Evolutionary conservation across 1,140 invertebrate genomes (phyloP), one percentile per base, ranked within the genome.

Genomic region (Neotoxoptera formosana): DNA sequence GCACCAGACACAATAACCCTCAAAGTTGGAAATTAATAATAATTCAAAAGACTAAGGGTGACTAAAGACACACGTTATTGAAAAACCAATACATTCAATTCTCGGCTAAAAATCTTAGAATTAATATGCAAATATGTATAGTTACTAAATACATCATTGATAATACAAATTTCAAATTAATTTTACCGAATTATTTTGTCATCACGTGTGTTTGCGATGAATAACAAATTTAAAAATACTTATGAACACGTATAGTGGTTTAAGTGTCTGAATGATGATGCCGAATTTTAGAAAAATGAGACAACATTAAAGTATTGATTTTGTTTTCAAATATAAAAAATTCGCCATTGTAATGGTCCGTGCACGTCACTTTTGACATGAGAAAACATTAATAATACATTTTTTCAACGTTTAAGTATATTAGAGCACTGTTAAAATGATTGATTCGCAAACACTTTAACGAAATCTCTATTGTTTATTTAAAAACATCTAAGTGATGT

Each of bases 221-320:
- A 76, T n/a, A 76, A 76, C 60, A 76, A 76, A 76, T 76, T 76
- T 20, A 76, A 76, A 67, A 76, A 76, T 76, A 76, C 60, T n/a
- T 76, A 76, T 76, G 6, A n/a, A 76, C n/a, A 41, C 41, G 30
- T n/a, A n/a, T n/a, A n/a, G 6, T 17, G n/a, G 30, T n/a, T 76
- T 17, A 34, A 67, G 60, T 67, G 60, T n/a, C n/a, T 67, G 30
- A 67, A 76, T 76, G 60, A 76, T 76, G 60, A n/a, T n/a, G 60
- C 60, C 14, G 60, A 76, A 76, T 76, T 34, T n/a, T 3, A 76
- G 60, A n/a, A 76, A 76, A 76, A 76, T 76, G 60, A 76, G 60
- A 76, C 60, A 76, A n/a, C n/a, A 76, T 76, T 76, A 76, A 76
- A 34, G 60, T 76, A 76, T 76, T 76, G 60, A 76, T 76, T 76